Conservation (phyloP, 2,797 vertebrate species). For the Perodicticus potto region DNA sequence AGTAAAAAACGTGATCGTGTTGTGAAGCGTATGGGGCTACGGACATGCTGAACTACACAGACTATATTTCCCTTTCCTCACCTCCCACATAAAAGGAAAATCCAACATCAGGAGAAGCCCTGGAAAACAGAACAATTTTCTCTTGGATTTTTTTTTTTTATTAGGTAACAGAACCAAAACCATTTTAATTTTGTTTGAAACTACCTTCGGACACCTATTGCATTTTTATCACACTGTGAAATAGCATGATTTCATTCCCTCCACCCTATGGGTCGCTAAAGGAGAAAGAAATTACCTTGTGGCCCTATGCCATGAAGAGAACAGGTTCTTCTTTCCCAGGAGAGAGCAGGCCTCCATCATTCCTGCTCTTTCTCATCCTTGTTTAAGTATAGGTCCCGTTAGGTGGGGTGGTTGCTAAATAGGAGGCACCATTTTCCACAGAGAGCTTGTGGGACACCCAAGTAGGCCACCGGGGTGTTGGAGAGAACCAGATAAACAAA, state of each 20-base stretch:
- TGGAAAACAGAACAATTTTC: slow-evolving; percentile 12
- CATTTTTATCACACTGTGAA: slow-evolving; percentile 69
- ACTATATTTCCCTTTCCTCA: neutral
- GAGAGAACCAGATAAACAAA: slow-evolving; percentile 81
- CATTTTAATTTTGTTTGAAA: slow-evolving; percentile 59
- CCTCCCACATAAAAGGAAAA: neutral
- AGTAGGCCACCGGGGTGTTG: slow-evolving; percentile 81
- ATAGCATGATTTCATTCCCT: slow-evolving; percentile 62
- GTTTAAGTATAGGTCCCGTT: slow-evolving; percentile 76
- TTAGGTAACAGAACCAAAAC: neutral
- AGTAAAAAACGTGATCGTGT: neutral
- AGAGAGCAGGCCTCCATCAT: slow-evolving; percentile 51
- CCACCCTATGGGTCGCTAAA: slow-evolving; percentile 31
- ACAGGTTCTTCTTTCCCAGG: slow-evolving; percentile 19
- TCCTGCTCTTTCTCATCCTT: neutral
- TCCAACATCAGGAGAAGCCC: neutral
- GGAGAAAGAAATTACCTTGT: slow-evolving; percentile 75
- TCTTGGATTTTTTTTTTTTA: slow-evolving; percentile 26
- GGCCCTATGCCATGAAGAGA: slow-evolving; percentile 69
- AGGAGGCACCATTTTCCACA: slow-evolving; percentile 73
- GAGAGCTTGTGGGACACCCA: slow-evolving; percentile 82
- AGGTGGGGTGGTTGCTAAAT: slow-evolving; percentile 80
- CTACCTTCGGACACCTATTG: slow-evolving; percentile 27
- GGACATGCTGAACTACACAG: neutral
- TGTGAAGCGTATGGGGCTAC: neutral